Evolutionary conservation across 2,113 vertebrate genomes (phyloP).

Genomic region (Eclectus roratus): DNA sequence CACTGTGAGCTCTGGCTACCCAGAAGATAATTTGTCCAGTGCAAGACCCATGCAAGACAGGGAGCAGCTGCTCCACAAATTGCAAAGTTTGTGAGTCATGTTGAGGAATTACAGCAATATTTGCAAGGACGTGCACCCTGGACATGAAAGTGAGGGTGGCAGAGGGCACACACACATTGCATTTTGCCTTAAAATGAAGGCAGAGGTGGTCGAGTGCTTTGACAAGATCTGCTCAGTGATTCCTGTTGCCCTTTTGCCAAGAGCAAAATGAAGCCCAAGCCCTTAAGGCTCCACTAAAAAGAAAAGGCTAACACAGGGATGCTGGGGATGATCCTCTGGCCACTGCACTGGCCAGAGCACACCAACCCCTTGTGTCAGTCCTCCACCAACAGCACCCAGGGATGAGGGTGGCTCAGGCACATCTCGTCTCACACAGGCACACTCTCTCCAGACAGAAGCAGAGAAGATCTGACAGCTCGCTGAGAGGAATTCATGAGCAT

Average conservation of each 20-base stretch:
- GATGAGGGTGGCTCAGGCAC: accelerated
- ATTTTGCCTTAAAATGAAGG: background rate
- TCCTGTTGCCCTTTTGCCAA: background rate
- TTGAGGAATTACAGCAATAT: background rate
- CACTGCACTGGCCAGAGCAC: accelerated
- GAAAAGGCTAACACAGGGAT: accelerated
- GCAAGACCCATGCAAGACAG: background rate
- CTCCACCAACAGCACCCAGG: background rate
- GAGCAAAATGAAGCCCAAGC: background rate
- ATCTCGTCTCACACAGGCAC: accelerated
- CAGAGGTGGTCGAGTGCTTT: accelerated
- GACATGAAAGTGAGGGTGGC: background rate
- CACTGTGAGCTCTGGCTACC: background rate
- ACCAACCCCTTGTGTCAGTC: accelerated
- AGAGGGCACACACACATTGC: accelerated
- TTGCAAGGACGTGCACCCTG: background rate
- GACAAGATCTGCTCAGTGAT: background rate
- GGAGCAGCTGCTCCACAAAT: background rate
- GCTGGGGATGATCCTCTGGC: accelerated
- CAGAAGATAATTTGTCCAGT: background rate
- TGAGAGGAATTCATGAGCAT: background rate
- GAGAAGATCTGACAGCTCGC: background rate
- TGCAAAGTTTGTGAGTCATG: background rate
- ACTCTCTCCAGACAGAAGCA: background rate
- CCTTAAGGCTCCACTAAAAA: background rate